Evolutionary conservation across 2,797 vertebrate genomes (phyloP).

Genomic region (Natrix natrix): DNA sequence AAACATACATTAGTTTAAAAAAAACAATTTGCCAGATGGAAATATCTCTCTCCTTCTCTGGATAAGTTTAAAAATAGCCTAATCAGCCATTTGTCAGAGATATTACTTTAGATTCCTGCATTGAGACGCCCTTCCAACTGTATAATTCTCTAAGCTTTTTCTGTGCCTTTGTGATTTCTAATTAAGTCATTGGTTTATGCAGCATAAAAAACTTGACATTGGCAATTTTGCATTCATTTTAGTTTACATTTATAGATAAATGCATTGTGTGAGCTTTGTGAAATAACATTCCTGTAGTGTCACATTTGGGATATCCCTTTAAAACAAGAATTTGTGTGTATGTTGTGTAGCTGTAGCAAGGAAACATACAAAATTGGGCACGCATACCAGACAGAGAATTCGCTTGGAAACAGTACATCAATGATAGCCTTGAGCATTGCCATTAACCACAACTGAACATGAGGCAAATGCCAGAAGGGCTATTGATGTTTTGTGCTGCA

Average conservation of each 20-base stretch:
- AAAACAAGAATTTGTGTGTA: neutral
- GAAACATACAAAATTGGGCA: neutral
- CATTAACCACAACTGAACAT: neutral
- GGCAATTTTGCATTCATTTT: neutral
- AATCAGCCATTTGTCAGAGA: neutral
- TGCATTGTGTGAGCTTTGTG: neutral
- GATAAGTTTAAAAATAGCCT: neutral
- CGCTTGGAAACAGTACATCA: neutral
- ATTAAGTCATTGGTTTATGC: neutral
- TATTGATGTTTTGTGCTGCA: neutral
- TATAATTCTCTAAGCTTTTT: neutral
- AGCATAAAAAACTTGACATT: neutral
- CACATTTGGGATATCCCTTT: neutral
- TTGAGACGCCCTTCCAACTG: neutral
- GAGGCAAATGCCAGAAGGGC: neutral
- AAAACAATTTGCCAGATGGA: neutral
- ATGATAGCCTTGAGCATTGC: neutral
- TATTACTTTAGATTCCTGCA: neutral
- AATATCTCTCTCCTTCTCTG: neutral
- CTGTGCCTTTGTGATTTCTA: neutral
- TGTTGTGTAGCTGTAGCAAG: neutral
- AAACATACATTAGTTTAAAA: neutral
- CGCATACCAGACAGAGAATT: neutral
- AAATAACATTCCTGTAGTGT: neutral
- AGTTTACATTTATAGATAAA: neutral